phyloP scores from a whole-genome alignment of 1,140 invertebrate species.

The Metopolophium dirhodum region DNA sequence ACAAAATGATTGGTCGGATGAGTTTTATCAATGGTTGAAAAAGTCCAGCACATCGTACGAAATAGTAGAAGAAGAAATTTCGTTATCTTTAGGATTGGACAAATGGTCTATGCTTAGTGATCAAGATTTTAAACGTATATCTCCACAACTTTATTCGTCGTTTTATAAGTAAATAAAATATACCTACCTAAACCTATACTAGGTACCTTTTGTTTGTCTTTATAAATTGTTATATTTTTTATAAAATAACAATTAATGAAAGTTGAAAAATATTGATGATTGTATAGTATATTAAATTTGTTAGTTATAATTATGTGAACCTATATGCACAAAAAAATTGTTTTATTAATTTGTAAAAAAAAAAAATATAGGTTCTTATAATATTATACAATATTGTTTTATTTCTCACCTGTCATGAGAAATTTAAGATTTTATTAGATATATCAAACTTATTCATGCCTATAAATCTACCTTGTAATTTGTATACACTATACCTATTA shows the following conservation, averaged over 20 bases:
- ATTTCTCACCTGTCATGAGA: background rate
- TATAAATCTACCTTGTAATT: background rate
- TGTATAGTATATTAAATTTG: background rate
- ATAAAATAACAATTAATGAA: background rate
- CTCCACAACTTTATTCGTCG: constrained; percentile 31
- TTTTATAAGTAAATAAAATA: constrained; percentile 29
- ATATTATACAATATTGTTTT: background rate
- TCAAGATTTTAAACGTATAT: constrained; percentile 69
- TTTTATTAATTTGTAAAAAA: too few relatives aligned
- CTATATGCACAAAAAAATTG: background rate
- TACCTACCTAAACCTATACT: background rate
- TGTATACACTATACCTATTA: background rate
- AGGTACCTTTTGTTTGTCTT: background rate
- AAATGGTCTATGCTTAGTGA: constrained; percentile 78
- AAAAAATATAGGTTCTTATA: too few relatives aligned
- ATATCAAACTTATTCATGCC: background rate
- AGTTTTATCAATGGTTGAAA: constrained; percentile 74
- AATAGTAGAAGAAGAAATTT: constrained; percentile 72
- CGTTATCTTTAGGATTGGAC: constrained; percentile 69
- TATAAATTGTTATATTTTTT: background rate
- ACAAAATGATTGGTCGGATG: constrained; percentile 71
- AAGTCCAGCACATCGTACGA: constrained; percentile 71
- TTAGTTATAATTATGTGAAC: background rate
- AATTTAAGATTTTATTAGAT: background rate
- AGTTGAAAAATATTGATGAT: background rate